Base-by-base conservation (phyloP, 2,797 vertebrate species). In the Danio choprae region DNA sequence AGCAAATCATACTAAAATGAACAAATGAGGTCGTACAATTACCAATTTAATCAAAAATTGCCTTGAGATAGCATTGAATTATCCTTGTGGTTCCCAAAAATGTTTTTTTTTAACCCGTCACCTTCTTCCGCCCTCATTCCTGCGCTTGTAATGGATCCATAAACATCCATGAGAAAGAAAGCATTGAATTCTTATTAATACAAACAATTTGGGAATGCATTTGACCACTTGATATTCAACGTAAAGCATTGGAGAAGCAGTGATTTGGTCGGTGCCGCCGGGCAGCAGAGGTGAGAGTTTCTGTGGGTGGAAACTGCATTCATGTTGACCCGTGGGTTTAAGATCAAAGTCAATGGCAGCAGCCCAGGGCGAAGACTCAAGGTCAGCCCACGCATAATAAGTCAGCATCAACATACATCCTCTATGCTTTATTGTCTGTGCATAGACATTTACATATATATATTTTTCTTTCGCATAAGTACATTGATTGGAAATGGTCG, bases 301-400 rank as follows among this genome's bases (percentile, higher is more conserved):
- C 56, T 71, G 75, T 81, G 58, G 58, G 64, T 50, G 70, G 48
- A 50, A 18, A 67, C 53, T 56, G 50, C 22, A 64, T 78, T 78
- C 64, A 74, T 74, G 69, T 36, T 69, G 55, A 78, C 53, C 46
- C 12, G 2, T 43, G 48, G 10, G 70, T 55, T 53, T 56, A 22
- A 67, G 69, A 46, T 74, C 70, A 73, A 58, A 64, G 50, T 20
- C 15, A 74, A 74, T 43, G 6, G 18, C 18, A 50, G 18, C 22
- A 80, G 29, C 41, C 9, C 29, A 73, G 70, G 22, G 60, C 41
- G 73, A 10, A 48, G 51, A 56, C 22, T 60, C n/a, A 60, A 50
- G 43, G 53, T 78, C 29, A 59, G 16, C 55, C 53, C 76, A 60
- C 29, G 38, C 20, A 0, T 20, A 56, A 43, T 44, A 68, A 48